phyloP scores from a whole-genome alignment of 2,797 vertebrate species.

The Alcedo atthis region DNA sequence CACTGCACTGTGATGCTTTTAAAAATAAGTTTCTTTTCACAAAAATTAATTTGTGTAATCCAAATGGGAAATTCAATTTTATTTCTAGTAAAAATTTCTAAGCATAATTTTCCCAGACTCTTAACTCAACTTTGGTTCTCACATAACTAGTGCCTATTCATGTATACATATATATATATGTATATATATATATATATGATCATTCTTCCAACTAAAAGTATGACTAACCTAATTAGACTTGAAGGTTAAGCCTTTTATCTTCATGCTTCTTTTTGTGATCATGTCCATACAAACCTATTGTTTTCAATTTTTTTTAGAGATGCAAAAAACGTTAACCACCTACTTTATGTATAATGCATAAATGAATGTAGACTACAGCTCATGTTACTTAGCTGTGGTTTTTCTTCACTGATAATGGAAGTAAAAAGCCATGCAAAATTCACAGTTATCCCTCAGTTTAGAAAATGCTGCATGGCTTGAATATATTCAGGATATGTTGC shows the following conservation, averaged over 20 bases:
- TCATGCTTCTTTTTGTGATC: not conserved
- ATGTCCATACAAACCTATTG: not conserved
- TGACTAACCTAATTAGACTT: not conserved
- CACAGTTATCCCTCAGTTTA: not conserved
- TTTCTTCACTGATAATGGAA: not conserved
- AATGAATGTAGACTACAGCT: not conserved
- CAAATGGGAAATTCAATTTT: not conserved
- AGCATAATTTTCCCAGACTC: not conserved
- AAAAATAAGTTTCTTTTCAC: not conserved
- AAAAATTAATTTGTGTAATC: not conserved
- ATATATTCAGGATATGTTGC: not conserved
- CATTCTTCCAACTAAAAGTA: not conserved
- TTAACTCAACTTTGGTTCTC: not conserved
- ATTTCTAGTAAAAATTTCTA: not conserved
- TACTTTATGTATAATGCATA: constrained; percentile 19
- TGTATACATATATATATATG: too few species aligned
- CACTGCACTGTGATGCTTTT: not conserved
- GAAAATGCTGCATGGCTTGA: not conserved
- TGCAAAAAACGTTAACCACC: not conserved
- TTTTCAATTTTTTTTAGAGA: not conserved
- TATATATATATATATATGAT: not conserved
- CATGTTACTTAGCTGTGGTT: not conserved
- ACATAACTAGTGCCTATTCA: not conserved
- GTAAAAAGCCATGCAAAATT: not conserved
- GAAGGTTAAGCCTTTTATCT: not conserved